Evolutionary conservation across 2,797 vertebrate genomes (phyloP).

Genomic region (Hippocampus kuda): DNA sequence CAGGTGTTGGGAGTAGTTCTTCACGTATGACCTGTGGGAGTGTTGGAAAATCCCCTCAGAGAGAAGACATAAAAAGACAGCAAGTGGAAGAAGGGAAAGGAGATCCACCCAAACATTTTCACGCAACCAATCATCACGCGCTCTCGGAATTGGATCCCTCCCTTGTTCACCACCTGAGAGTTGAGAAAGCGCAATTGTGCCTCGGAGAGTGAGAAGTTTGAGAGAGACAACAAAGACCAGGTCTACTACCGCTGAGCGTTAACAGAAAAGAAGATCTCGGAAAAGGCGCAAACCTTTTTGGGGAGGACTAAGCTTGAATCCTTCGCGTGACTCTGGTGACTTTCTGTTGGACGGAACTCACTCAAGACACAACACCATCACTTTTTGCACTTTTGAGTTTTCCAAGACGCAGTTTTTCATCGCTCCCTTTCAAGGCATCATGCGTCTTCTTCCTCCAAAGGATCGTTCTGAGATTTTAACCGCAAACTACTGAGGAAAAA

Average conservation of each 20-base stretch:
- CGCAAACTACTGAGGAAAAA: slow-evolving; percentile 11
- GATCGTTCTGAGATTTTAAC: slow-evolving; percentile 23
- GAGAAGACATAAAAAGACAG: slow-evolving; percentile 5
- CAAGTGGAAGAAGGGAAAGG: slow-evolving; percentile 14
- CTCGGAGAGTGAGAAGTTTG: slow-evolving; percentile 41
- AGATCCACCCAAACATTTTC: slow-evolving; percentile 59
- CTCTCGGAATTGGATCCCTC: slow-evolving; percentile 56
- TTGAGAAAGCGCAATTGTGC: slow-evolving; percentile 45
- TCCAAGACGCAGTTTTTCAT: slow-evolving; percentile 5
- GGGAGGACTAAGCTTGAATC: slow-evolving; percentile 26
- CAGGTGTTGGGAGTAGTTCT: slow-evolving; percentile 24
- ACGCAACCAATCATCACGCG: slow-evolving; percentile 60
- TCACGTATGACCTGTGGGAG: not conserved
- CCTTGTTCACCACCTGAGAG: slow-evolving; percentile 61
- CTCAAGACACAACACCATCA: slow-evolving; percentile 29
- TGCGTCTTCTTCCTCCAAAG: slow-evolving; percentile 14
- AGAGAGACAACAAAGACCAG: slow-evolving; percentile 23
- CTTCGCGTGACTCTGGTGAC: slow-evolving; percentile 42
- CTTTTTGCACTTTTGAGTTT: not conserved
- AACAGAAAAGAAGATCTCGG: slow-evolving; percentile 14
- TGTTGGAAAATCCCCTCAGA: slow-evolving; percentile 19
- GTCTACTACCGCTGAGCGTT: not conserved
- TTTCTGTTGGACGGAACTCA: slow-evolving; percentile 25
- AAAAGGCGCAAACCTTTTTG: slow-evolving; percentile 1
- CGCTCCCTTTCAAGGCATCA: slow-evolving; percentile 12